phyloP scores from a whole-genome alignment of 37 sponge, comb jelly and placozoan species.

The Agelas oroides region DNA sequence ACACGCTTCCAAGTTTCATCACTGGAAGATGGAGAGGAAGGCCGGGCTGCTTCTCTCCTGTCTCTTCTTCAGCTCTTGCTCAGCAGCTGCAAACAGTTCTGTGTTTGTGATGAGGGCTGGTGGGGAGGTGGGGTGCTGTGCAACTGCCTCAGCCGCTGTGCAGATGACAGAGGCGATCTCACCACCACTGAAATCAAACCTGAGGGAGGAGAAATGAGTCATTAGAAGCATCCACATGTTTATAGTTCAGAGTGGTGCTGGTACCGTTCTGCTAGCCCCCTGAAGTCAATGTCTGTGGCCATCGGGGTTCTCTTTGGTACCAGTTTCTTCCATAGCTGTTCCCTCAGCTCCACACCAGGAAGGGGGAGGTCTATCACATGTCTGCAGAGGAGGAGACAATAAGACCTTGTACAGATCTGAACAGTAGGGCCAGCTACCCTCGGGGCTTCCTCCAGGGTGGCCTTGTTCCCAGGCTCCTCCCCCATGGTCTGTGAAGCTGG shows the following conservation, averaged over 20 bases:
- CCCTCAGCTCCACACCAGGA: conserved; percentile 42
- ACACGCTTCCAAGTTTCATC: neutral
- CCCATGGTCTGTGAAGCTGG: too few species aligned
- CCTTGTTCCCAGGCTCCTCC: too few species aligned
- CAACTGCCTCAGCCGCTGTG: conserved; percentile 41
- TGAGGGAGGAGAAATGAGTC: neutral
- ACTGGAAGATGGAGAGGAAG: conserved; percentile 6
- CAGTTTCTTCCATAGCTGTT: conserved; percentile 64
- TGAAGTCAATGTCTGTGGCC: conserved; percentile 37
- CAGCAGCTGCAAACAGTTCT: conserved; percentile 23
- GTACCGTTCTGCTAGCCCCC: conserved; percentile 56
- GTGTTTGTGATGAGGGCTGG: conserved; percentile 12
- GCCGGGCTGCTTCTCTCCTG: conserved; percentile 2
- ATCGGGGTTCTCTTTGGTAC: conserved; percentile 65
- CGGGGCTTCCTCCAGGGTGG: too few species aligned
- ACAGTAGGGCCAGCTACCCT: too few species aligned
- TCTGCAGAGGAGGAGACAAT: conserved; percentile 6
- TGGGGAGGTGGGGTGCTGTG: neutral
- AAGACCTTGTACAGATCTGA: too few species aligned
- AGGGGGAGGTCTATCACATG: conserved; percentile 41
- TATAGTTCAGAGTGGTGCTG: too few species aligned
- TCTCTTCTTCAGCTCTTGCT: conserved; percentile 17
- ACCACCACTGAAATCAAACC: conserved; percentile 54
- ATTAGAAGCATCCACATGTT: too few species aligned
- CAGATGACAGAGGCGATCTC: conserved; percentile 52